Percentiles rank a stretch among this genome's conserved stretches.
Evolutionary conservation across 1,140 invertebrate species (phyloP).

Genomic region (Triops longicaudatus): DNA sequence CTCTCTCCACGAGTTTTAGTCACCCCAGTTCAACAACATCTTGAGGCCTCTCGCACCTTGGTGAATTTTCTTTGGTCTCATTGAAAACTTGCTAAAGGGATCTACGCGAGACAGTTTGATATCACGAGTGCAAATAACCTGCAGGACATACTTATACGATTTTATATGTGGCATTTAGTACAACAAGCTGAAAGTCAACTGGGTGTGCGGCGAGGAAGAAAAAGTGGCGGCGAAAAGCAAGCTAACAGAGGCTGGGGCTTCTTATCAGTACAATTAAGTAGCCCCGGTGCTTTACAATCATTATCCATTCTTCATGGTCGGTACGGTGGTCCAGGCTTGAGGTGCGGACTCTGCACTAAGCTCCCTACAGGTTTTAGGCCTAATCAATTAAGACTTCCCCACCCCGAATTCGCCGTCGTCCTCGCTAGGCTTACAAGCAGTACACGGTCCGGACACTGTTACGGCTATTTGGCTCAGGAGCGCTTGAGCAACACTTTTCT

Average conservation of each 20-base stretch:
- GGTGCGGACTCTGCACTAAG: neutral
- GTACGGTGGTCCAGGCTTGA: neutral
- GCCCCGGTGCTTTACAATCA: neutral
- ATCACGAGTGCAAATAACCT: neutral
- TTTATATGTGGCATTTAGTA: neutral
- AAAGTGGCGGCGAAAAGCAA: neutral
- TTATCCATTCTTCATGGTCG: neutral
- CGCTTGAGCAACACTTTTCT: too few relatives aligned
- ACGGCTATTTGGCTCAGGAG: too few relatives aligned
- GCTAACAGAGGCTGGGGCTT: neutral
- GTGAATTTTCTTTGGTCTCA: neutral
- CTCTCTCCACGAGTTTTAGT: neutral
- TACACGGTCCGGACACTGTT: neutral
- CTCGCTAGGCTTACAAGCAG: neutral
- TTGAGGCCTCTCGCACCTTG: neutral
- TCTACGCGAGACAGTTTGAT: neutral
- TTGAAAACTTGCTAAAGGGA: too few relatives aligned
- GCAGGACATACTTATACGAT: neutral
- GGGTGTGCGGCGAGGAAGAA: neutral
- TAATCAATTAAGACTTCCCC: conserved; percentile 8
- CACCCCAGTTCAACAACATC: neutral
- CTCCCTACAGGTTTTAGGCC: neutral
- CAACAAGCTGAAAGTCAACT: neutral
- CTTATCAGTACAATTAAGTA: conserved; percentile 8
- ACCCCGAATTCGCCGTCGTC: neutral